Evolutionary conservation across 2,888 invertebrate genomes (phyloP), one percentile per base, ranked within the genome.

Genomic region (Lycaena phlaeas): DNA sequence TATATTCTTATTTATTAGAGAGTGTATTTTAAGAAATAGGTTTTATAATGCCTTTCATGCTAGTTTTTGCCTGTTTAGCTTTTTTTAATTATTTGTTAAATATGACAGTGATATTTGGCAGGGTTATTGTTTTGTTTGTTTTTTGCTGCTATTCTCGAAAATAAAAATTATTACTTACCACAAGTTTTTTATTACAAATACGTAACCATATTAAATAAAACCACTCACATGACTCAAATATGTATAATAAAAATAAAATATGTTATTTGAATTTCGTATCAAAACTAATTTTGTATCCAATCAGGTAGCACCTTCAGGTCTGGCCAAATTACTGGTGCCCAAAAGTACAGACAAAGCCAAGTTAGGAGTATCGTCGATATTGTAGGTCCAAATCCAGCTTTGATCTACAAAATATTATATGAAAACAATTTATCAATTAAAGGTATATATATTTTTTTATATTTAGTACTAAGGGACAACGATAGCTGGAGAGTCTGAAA

Each of bases 301-400:
- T 36, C 25, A 4, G 55, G 54, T 12, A 50, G 15, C 0, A 10
- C 40, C 4, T 45, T 40, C 27, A 76, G 45, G 22, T 59, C 65
- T 0, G 73, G 65, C 77, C 77, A 77, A 27, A 75, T 48, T 0
- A 76, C 51, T 1, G 77, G 73, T 1, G 71, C 73, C 45, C 57
- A 79, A 2, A 61, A 51, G 2, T 43, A 49, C 2, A 67, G 37
- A 2, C 43, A 41, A 2, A 68, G 5, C 66, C 71, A 74, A 1
- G 72, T 56, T 14, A 69, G 15, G 1, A 70, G 2, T 14, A 68
- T 58, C 4, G 62, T 61, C 0, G 51, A 41, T 2, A 76, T 2
- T 4, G 74, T 65, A 2, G 74, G 71, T 1, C 61, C 65, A 2
- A 54, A 4, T 1, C 76, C 76, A 2, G 71, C 70, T 44, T 59